These are phyloP conservation scores for Urosaurus nigricauda DNA, from an alignment of 2,797 vertebrate genomes.

Conservation along the genomic window DNA sequence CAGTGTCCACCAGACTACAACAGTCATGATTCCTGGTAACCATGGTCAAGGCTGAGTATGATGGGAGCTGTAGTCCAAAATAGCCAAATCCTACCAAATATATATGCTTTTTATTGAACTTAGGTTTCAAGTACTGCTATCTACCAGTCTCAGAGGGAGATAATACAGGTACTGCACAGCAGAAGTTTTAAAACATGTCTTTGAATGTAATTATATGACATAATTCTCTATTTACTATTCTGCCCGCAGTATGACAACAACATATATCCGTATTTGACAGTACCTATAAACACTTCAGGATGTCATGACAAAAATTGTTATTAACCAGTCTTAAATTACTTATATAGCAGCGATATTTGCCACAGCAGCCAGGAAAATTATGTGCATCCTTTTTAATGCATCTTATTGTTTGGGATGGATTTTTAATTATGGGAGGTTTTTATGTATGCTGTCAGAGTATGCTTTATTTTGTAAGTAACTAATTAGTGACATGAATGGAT, in stretches of 20 bases:
- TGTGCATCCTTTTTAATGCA: background rate
- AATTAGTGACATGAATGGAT: background rate
- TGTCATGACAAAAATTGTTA: background rate
- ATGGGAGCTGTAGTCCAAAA: too few relatives aligned
- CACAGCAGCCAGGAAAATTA: background rate
- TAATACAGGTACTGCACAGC: background rate
- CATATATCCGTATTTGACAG: background rate
- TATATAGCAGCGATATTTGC: background rate
- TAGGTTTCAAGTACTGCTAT: background rate
- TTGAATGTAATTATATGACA: background rate
- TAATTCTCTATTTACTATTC: constrained; percentile 18
- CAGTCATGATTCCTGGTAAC: too few relatives aligned
- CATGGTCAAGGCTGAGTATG: too few relatives aligned
- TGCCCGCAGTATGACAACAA: background rate
- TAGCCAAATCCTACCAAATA: too few relatives aligned
- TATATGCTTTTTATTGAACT: background rate
- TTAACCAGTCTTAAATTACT: background rate
- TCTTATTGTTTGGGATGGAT: background rate
- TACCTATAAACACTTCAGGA: too few relatives aligned
- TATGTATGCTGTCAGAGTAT: background rate
- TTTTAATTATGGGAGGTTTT: constrained; percentile 13
- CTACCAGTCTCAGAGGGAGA: background rate
- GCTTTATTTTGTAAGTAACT: background rate
- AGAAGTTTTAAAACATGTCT: background rate
- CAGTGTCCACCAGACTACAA: too few relatives aligned